Conservation (phyloP, 2,113 vertebrate species). For the Glaucomys volans region DNA sequence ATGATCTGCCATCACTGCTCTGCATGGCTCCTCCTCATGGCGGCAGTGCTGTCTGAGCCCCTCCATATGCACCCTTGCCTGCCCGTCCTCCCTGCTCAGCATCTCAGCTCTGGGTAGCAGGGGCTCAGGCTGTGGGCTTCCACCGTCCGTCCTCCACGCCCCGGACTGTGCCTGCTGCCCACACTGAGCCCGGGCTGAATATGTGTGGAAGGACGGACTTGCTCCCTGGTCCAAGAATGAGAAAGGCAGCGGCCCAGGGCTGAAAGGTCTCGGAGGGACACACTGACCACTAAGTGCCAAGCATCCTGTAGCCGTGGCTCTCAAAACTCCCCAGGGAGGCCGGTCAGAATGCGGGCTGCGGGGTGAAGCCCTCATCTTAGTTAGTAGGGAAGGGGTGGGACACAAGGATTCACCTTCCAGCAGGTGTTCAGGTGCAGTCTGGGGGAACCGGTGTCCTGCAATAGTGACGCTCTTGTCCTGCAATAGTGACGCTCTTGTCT, state of each 20-base stretch:
- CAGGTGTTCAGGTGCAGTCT: background rate
- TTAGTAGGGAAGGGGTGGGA: background rate
- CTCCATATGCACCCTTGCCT: background rate
- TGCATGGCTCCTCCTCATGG: background rate
- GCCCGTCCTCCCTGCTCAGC: background rate
- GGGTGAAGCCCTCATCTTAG: background rate
- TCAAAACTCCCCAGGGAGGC: background rate
- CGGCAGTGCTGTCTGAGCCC: background rate
- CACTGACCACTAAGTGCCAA: background rate
- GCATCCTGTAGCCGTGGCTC: background rate
- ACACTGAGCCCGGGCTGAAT: background rate
- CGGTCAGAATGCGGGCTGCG: background rate
- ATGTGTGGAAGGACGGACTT: background rate
- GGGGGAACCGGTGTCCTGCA: background rate
- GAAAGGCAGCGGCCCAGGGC: background rate
- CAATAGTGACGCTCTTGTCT: background rate
- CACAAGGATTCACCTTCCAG: background rate
- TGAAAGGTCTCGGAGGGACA: background rate
- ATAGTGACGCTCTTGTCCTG: background rate
- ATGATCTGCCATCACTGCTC: background rate
- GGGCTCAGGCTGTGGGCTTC: background rate
- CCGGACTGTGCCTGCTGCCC: background rate
- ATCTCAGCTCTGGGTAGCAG: background rate
- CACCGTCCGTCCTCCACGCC: background rate
- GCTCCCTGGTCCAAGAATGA: background rate